Conservation (phyloP, 2,888 invertebrate species). For the Sesia bembeciformis region DNA sequence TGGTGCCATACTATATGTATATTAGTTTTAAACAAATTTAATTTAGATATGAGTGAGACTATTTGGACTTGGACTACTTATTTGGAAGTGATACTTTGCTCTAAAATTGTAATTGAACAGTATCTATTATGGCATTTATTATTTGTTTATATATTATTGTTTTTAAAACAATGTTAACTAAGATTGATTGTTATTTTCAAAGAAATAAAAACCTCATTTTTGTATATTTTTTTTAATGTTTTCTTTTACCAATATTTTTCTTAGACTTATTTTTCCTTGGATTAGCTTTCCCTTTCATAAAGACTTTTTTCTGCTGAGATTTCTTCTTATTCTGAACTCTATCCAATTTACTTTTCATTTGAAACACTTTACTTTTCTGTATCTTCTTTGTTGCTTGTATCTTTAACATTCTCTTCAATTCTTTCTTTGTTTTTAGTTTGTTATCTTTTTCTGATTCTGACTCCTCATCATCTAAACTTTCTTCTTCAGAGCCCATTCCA, state of each 20-base stretch:
- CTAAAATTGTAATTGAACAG: too few species aligned
- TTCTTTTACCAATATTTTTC: slow-evolving; percentile 47
- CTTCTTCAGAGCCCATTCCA: slow-evolving; percentile 54
- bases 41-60: too few species aligned
- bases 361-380: slow-evolving; percentile 84
- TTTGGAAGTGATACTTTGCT: too few species aligned
- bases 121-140: too few species aligned
- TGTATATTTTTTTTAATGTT: slow-evolving; percentile 29
- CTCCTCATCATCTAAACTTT: slow-evolving; percentile 28
- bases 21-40: too few species aligned
- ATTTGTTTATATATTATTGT: too few species aligned
- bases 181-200: too few species aligned
- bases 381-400: slow-evolving; percentile 82
- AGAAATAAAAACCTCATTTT: too few species aligned
- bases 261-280: slow-evolving; percentile 44
- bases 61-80: too few species aligned
- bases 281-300: slow-evolving; percentile 27
- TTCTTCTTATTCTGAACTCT: slow-evolving; percentile 81
- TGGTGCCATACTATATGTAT: too few species aligned
- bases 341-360: slow-evolving; percentile 82
- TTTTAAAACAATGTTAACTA: too few species aligned
- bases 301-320: slow-evolving; percentile 52
- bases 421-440: slow-evolving; percentile 73
- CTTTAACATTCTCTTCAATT: slow-evolving; percentile 80
- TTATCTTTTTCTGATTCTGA: slow-evolving; percentile 33